Evolutionary conservation across 2,113 vertebrate species (phyloP), one percentile per base, ranked within the genome.

Genomic region (Narcine bancroftii): DNA sequence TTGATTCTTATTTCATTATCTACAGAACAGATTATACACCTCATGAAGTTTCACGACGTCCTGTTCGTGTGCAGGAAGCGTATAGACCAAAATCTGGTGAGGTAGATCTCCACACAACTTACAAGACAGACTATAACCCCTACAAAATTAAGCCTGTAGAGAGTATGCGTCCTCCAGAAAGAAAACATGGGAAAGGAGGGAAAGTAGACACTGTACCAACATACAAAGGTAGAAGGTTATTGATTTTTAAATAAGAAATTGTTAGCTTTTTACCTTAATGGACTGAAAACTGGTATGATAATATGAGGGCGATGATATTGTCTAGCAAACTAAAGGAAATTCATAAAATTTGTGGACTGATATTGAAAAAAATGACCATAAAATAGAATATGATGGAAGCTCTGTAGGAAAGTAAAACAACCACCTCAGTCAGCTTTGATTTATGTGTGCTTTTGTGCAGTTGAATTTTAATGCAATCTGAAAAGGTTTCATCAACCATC

Each of bases 131-230:
- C 94, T 98, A 96, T 92, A 96, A 93, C 83, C 93, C 94, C 92
- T 93, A 96, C 73, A 93, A 96, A 93, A 93, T 96, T 66, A 94
- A 96, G 75, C 96, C 96, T 2, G 94, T 95, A 93, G 93, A n/a
- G 50, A 93, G 94, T 73, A 87, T 92, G 63, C 95, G 93, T 92
- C 97, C 97, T 39, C 92, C 92, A 94, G 95, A 97, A 92, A 95
- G 94, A 94, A 93, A 89, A 1, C 93, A 93, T 21, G 36, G 85
- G n/a, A 93, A 93, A 81, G 93, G 91, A 63, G 95, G 94, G 65
- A 97, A 96, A 93, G 0, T 97, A 94, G 96, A 96, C 92, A 96
- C 96, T 0, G 72, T 97, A 93, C 97, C 97, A 92, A 98, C 97
- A 79, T 98, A 98, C 83, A 95, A 94, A 97, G 97, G 97, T 98